Percentiles rank a stretch among this genome's conserved stretches.
Conservation (phyloP, 2,797 vertebrate species). For the Xiphophorus birchmanni region DNA sequence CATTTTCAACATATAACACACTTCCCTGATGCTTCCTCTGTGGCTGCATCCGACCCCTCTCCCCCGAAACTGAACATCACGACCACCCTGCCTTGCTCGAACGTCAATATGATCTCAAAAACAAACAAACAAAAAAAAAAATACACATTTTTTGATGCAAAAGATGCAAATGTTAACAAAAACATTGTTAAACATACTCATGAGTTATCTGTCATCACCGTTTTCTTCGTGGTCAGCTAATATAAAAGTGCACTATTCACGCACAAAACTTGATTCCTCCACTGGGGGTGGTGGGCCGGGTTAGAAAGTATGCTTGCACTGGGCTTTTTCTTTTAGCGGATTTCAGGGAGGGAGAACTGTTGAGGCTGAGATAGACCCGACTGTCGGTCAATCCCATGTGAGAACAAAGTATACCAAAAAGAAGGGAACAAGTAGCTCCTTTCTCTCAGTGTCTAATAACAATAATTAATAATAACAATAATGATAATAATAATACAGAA, state of each 20-base stretch:
- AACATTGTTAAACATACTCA: slow-evolving; percentile 80
- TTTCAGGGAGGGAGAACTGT: slow-evolving; percentile 64
- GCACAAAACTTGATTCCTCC: slow-evolving; percentile 74
- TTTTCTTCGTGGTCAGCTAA: slow-evolving; percentile 74
- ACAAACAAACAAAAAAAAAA: slow-evolving; percentile 45
- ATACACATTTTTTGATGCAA: slow-evolving; percentile 71
- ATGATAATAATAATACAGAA: slow-evolving; percentile 73
- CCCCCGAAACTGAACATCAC: background rate
- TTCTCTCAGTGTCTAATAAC: slow-evolving; percentile 70
- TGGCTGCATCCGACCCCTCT: slow-evolving; percentile 7
- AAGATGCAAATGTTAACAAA: slow-evolving; percentile 82
- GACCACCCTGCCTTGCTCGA: slow-evolving; percentile 48
- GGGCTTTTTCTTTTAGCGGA: slow-evolving; percentile 58
- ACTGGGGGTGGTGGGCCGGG: slow-evolving; percentile 27
- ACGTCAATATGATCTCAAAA: slow-evolving; percentile 77
- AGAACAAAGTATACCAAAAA: slow-evolving; percentile 70
- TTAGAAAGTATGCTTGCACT: slow-evolving; percentile 68
- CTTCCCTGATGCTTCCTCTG: slow-evolving; percentile 56
- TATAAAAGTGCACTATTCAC: slow-evolving; percentile 85
- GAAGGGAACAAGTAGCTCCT: slow-evolving; percentile 58
- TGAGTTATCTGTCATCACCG: slow-evolving; percentile 66
- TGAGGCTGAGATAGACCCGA: slow-evolving; percentile 63
- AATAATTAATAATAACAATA: slow-evolving; percentile 69
- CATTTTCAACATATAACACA: slow-evolving; percentile 79
- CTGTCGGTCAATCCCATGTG: slow-evolving; percentile 68